Base-by-base conservation (phyloP, 2,888 invertebrate species). In the Priocnemis perturbator region DNA sequence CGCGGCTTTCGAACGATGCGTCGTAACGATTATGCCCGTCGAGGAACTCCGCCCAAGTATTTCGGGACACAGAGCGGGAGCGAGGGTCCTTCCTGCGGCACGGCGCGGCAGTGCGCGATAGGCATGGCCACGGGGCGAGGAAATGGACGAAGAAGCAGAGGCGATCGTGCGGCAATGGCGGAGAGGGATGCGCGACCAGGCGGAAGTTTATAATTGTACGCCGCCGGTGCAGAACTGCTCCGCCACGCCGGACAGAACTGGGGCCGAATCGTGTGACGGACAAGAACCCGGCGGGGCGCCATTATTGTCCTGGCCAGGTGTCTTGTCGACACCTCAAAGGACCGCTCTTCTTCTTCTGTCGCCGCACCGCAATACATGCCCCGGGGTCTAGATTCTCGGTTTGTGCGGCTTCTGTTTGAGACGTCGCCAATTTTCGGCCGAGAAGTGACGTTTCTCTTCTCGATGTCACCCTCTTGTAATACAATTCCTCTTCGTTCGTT, bases 251-350 rank as follows among this genome's bases (percentile, higher is more conserved):
- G 60, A 63, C 64, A 63, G 68, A 76, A 79, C 77, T 73, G 70
- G 73, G 76, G 78, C 75, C 66, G 62, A 56, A 73, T 73, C 68
- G 68, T 73, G 57, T 55, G 65, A 74, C 68, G 74, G 62, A 73
- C 75, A 64, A 78, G 71, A 65, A 63, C 77, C 17, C 79, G 59
- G 69, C 77, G 73, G 83, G 81, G 69, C 66, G 62, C 76, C 67
- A 74, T 81, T 80, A 85, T 86, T 76, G 82, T 77, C 57, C 73
- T 64, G 73, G 52, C 85, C 86, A 86, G 86, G 86, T 86, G 86
- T 85, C 84, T 83, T 81, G 85, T 83, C 86, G 85, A 79, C 86
- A 84, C 85, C 83, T 86, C 82, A 82, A 82, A 83, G 79, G 67
- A 71, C 78, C 79, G 74, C 67, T 37, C 63, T 44, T 20, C 64